Base-by-base conservation (phyloP, 2,888 invertebrate species). In the Rhagonycha fulva region DNA sequence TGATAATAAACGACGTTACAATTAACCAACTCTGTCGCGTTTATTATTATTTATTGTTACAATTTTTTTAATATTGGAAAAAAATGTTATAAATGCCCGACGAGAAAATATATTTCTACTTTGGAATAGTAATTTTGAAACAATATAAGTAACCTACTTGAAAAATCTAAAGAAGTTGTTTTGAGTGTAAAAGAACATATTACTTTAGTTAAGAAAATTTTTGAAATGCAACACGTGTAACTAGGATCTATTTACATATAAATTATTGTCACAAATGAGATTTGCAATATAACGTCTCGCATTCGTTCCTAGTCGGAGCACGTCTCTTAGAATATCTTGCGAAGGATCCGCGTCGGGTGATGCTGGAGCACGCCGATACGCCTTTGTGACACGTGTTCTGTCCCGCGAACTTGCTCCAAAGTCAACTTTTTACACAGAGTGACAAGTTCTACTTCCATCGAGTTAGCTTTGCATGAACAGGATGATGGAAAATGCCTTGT, bases 251-350 rank as follows among this genome's bases (percentile, higher is more conserved):
- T 87, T 87, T 87, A 87, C 87, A 87, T 87, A 87, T 87, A 87
- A 87, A 87, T 87, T 87, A 87, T 87, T 86, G 86, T 86, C 86
- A 84, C 86, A 87, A 87, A 87, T 87, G 86, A 87, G 86, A 87
- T 87, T 87, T 87, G 86, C 87, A 85, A 86, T 86, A 86, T 86
- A 86, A 85, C 86, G 85, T 85, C 84, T 84, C 82, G 78, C 82
- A 78, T 84, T 80, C 81, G 85, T 84, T 78, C 73, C 80, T 69
- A 85, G 83, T 82, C 84, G 75, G 74, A 79, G 82, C 86, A 86
- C 86, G 86, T 85, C 79, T 80, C 76, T 81, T 81, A 79, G 85
- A 84, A 85, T 84, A 85, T 85, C 85, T 84, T 84, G 83, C 81
- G 82, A 82, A 82, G 82, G 83, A 74, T 74, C 80, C 77, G 76